A percentile compares a stretch with the other conserved stretches of the same genome.
Conservation (phyloP, 2,888 invertebrate species). For the Odontomyia ornata region DNA sequence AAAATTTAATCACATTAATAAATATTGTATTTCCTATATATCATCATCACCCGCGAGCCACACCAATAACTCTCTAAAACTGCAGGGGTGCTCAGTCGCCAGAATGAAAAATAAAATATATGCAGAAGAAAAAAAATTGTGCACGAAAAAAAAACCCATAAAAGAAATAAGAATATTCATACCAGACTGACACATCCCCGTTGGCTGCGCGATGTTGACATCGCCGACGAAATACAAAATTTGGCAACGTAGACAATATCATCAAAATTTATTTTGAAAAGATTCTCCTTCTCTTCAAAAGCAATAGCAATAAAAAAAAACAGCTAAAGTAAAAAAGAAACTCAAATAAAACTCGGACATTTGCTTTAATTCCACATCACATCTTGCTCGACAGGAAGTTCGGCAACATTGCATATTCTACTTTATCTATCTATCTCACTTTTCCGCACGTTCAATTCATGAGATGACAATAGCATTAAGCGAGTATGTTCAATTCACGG, state of each 20-base stretch:
- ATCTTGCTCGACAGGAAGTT: not conserved
- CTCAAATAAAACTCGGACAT: not conserved
- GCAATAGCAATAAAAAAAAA: too few relatives aligned
- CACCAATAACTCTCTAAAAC: not conserved
- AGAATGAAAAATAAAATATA: not conserved
- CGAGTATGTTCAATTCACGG: slow-evolving; percentile 6
- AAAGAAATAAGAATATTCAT: not conserved
- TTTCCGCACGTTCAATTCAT: not conserved
- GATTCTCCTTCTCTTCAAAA: too few relatives aligned
- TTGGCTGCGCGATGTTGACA: not conserved
- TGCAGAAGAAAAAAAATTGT: too few relatives aligned
- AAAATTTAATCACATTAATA: slow-evolving; percentile 34
- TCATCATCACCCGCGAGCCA: not conserved
- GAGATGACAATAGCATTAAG: not conserved
- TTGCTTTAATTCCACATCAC: slow-evolving; percentile 18
- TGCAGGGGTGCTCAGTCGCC: not conserved
- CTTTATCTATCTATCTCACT: not conserved
- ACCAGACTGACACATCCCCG: slow-evolving; percentile 7
- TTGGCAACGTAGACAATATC: slow-evolving; percentile 19
- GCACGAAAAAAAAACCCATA: too few relatives aligned
- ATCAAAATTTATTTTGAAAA: slow-evolving; percentile 1
- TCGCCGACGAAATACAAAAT: not conserved
- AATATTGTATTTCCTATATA: slow-evolving; percentile 37
- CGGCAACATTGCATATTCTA: not conserved
- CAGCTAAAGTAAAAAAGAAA: not conserved